Evolutionary conservation across 64 coral and sea anemone genomes (phyloP).

Genomic region (Hydrozoanthus tunicans): DNA sequence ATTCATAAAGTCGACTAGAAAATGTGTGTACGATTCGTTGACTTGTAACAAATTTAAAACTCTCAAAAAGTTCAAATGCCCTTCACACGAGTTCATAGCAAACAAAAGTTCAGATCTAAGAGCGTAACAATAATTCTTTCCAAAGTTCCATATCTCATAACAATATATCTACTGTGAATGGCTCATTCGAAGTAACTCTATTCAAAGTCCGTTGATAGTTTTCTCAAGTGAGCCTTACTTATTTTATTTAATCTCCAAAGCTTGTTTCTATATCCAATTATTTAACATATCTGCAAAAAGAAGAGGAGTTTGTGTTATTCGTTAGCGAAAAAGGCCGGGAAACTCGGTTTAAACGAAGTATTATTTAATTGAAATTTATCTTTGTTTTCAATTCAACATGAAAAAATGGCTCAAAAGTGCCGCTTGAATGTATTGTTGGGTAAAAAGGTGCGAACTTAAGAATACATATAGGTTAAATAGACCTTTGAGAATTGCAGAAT

Average conservation of each 20-base stretch:
- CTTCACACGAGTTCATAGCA: too few species aligned
- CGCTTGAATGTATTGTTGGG: constrained; percentile 26
- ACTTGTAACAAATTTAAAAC: too few species aligned
- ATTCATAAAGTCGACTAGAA: constrained; percentile 6
- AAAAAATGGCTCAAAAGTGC: constrained; percentile 38
- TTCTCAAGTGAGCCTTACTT: neutral
- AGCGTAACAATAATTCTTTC: too few species aligned
- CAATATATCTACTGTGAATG: too few species aligned
- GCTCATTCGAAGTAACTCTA: neutral
- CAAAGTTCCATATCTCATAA: too few species aligned
- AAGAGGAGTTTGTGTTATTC: neutral
- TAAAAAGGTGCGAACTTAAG: constrained; percentile 38
- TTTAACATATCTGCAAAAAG: constrained; percentile 19
- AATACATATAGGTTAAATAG: constrained; percentile 15
- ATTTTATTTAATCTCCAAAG: constrained; percentile 51
- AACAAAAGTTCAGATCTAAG: too few species aligned
- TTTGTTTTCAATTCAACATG: neutral
- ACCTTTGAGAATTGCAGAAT: constrained; percentile 43
- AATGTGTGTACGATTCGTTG: neutral
- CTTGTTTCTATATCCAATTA: neutral
- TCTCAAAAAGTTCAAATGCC: too few species aligned
- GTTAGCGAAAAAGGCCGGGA: neutral
- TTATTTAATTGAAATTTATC: constrained; percentile 56
- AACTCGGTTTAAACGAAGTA: constrained; percentile 3
- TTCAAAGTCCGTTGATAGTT: too few species aligned